A percentile compares a stretch with the other conserved stretches of the same genome.
Conservation (phyloP, 2,888 invertebrate species). For the Hyposoter dolosus region DNA sequence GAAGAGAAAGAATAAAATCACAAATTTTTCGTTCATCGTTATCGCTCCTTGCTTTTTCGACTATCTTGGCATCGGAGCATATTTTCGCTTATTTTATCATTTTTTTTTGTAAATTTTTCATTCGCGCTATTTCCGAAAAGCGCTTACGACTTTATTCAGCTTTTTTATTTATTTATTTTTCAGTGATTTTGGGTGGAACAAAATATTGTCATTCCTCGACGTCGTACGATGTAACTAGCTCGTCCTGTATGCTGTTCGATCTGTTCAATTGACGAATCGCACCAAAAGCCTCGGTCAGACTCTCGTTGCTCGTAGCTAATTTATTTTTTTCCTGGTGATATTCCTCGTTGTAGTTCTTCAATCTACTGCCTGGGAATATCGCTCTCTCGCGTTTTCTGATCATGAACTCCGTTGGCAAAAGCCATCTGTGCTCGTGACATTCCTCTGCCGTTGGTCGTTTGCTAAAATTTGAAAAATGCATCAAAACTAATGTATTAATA, state of each 20-base stretch:
- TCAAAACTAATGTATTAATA: not conserved
- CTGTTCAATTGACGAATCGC: constrained; percentile 88
- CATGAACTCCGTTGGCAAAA: constrained; percentile 96
- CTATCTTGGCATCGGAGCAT: constrained; percentile 27
- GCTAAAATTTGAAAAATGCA: constrained; percentile 86
- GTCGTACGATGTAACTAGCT: constrained; percentile 88
- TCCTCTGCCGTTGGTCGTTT: constrained; percentile 98
- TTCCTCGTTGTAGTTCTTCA: constrained; percentile 93
- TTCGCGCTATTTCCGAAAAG: constrained; percentile 42
- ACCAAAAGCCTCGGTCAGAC: constrained; percentile 86
- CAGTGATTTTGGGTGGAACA: constrained; percentile 73
- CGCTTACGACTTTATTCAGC: not conserved
- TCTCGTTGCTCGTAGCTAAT: constrained; percentile 87
- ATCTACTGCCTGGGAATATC: constrained; percentile 92
- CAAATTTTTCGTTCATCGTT: constrained; percentile 71
- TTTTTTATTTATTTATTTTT: constrained; percentile 76
- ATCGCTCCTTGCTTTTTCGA: constrained; percentile 52
- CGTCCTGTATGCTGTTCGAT: constrained; percentile 95
- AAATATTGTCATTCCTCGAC: constrained; percentile 73
- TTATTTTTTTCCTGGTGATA: constrained; percentile 90
- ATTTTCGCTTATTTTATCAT: constrained; percentile 47
- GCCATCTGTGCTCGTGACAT: constrained; percentile 98
- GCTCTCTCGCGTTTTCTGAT: constrained; percentile 96
- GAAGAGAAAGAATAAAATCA: constrained; percentile 67
- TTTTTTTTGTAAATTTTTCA: constrained; percentile 52